Percentiles rank a stretch among this genome's conserved stretches.
Conservation (phyloP, 2,888 invertebrate genomes). For the Drosophila siamana region DNA sequence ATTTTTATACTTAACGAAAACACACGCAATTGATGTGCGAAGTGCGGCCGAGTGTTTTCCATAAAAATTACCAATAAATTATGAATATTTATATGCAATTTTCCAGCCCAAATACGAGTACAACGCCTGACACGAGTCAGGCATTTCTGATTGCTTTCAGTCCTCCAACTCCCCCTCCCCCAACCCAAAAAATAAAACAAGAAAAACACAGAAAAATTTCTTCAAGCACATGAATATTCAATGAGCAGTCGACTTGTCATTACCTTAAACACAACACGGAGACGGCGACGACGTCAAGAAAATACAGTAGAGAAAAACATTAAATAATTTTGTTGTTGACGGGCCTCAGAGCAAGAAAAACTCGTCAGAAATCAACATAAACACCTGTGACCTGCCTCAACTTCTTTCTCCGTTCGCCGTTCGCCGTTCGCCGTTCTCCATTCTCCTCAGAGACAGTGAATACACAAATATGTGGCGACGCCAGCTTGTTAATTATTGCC, state of each 20-base stretch:
- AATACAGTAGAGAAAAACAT: constrained; percentile 11
- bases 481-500: too few relatives aligned
- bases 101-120: constrained; percentile 9
- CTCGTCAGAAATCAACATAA: constrained; percentile 27
- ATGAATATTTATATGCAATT: constrained; percentile 52
- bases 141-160: constrained; percentile 34
- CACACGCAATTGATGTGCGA: constrained; percentile 1
- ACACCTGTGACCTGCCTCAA: constrained; percentile 46
- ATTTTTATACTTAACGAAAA: constrained; percentile 9
- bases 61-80: constrained; percentile 42
- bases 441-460: too few relatives aligned
- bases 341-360: constrained; percentile 2
- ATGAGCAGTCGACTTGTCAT: constrained; percentile 36
- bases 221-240: constrained; percentile 61
- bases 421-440: too few relatives aligned
- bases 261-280: constrained; percentile 18
- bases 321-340: constrained; percentile 2
- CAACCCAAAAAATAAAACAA: not conserved
- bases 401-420: too few relatives aligned
- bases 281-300: constrained; percentile 1
- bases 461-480: too few relatives aligned
- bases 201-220: constrained; percentile 11
- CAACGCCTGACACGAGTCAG: constrained; percentile 1
- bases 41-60: constrained; percentile 15
- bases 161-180: too few relatives aligned